Percentiles rank a stretch among this genome's conserved stretches.
Conservation (phyloP, 2,797 vertebrate species). For the Lutra lutra region DNA sequence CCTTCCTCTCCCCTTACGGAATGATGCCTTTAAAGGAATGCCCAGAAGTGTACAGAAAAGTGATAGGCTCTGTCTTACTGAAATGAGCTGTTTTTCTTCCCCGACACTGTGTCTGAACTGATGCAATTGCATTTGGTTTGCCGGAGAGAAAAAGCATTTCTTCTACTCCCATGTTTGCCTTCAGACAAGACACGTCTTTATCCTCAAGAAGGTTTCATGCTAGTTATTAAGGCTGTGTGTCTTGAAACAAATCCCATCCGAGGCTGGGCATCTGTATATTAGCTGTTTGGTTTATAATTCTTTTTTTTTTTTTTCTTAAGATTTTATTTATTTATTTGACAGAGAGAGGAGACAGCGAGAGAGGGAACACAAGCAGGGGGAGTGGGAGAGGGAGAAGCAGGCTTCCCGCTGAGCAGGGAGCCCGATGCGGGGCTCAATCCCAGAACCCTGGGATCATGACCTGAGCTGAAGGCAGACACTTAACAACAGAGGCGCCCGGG, state of each 20-base stretch:
- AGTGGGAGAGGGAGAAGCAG: too few species aligned
- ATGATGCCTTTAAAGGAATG: neutral
- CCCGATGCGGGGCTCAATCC: too few species aligned
- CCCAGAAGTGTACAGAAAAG: neutral
- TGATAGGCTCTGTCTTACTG: neutral
- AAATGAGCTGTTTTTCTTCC: neutral
- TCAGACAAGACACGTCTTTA: neutral
- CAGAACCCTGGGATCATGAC: too few species aligned
- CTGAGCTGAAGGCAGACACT: too few species aligned
- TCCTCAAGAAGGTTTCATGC: neutral
- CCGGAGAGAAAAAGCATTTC: neutral
- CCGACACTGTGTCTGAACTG: neutral
- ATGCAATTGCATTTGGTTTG: neutral
- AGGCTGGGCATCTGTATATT: neutral
- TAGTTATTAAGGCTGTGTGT: neutral
- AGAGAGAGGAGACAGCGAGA: too few species aligned
- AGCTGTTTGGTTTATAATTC: neutral
- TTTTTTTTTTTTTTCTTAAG: neutral
- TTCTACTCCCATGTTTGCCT: neutral
- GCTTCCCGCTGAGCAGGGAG: too few species aligned
- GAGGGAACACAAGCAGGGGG: too few species aligned
- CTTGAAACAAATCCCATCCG: neutral
- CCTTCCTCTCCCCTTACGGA: neutral
- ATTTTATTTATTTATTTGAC: too few species aligned
- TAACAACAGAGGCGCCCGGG: too few species aligned